Conservation (phyloP, 2,113 vertebrate species). For the Propithecus coquereli region DNA sequence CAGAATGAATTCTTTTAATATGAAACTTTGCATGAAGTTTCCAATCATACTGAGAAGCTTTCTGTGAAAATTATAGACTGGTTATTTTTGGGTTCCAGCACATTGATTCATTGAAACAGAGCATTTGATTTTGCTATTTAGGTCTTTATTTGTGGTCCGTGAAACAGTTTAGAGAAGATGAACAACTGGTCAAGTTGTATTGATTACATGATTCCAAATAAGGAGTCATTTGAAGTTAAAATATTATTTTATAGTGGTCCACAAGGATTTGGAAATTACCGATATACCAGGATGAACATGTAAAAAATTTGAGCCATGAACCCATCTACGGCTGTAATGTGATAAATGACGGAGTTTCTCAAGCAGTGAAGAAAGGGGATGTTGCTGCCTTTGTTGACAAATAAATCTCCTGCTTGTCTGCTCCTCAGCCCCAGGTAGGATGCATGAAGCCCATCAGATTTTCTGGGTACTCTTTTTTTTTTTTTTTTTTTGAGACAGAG, state of each 20-base stretch:
- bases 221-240: not conserved
- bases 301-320: not conserved
- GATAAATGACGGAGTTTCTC: not conserved
- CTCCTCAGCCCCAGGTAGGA: not conserved
- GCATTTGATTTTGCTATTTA: not conserved
- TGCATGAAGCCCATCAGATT: rapidly evolving
- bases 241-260: not conserved
- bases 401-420: not conserved
- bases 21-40: not conserved
- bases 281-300: no score
- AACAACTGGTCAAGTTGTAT: not conserved
- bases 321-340: rapidly evolving
- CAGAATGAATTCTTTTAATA: not conserved
- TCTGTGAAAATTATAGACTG: not conserved
- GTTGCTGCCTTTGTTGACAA: not conserved
- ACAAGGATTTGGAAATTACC: not conserved
- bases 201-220: not conserved
- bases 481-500: no score
- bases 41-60: not conserved
- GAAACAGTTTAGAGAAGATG: not conserved
- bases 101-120: not conserved
- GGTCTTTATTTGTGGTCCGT: not conserved
- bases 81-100: not conserved
- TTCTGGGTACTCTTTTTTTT: not conserved
- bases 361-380: rapidly evolving